Base-by-base conservation (phyloP, 2,888 invertebrate species). In the Andrena chrysosceles region DNA sequence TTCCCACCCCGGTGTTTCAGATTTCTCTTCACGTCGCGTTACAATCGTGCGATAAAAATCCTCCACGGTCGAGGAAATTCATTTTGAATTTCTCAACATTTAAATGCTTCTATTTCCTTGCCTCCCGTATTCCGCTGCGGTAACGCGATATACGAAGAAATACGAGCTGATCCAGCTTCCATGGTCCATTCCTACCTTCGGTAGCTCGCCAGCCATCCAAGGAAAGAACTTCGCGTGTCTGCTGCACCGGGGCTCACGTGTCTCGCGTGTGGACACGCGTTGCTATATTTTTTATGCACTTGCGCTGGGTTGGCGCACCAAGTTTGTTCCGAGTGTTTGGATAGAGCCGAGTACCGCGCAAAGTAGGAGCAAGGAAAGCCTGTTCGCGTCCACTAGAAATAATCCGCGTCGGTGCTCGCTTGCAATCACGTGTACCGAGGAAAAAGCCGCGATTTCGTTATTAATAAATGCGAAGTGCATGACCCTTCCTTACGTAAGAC, bases 311-410 rank as follows among this genome's bases (percentile, higher is more conserved):
- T 56, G n/a, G 52, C 20, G 63, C 66, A 26, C 48, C 73, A 75
- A 86, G 88, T 85, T 87, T 87, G 84, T 87, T 85, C 79, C 59
- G 70, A 85, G 83, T 86, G 85, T 88, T 89, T 85, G 84, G 67
- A 87, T 82, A 85, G 84, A 86, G 81, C 75, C 69, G 79, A 86
- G 79, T 75, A 72, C 72, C 69, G 79, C 69, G 67, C 76, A 82
- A 85, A 85, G 84, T 82, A 81, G 73, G 72, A 83, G 71, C 71
- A 85, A 83, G 72, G 81, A 77, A 85, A 77, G 62, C 75, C 72
- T 63, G 75, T 81, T 77, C 72, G 75, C 78, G 83, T 87, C 83
- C 84, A 83, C 83, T 83, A 67, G 83, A 85, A 80, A 82, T 85
- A 83, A 85, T 84, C 69, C 78, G 68, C 84, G 77, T 63, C 66